Percentiles rank a stretch among this genome's conserved stretches.
These are phyloP conservation scores for Drosophila nannoptera DNA, from an alignment of 1,140 invertebrate species.

Conservation along the genomic window DNA sequence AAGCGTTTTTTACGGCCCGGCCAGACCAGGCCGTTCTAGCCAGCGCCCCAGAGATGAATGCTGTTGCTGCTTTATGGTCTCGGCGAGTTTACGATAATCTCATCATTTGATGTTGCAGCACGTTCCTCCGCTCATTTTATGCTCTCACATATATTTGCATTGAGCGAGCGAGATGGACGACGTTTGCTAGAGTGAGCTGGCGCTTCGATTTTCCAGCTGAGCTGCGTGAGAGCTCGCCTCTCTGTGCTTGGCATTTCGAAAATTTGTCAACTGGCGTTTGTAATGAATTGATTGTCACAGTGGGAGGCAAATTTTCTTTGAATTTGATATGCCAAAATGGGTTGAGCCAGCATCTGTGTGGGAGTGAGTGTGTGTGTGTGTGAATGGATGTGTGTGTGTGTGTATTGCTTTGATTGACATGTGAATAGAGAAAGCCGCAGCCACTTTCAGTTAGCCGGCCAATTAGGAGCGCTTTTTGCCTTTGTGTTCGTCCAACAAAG, in stretches of 20 bases:
- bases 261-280: conserved; percentile 70
- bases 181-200: conserved; percentile 12
- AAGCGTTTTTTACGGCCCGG: conserved; percentile 71
- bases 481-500: conserved; percentile 67
- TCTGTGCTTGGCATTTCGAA: conserved; percentile 45
- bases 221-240: neutral
- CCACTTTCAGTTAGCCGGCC: conserved; percentile 76
- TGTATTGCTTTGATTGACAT: conserved; percentile 67
- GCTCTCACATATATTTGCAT: conserved; percentile 69
- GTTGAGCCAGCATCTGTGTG: conserved; percentile 16
- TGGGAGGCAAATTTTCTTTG: conserved; percentile 50
- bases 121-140: conserved; percentile 70
- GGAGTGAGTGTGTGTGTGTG: conserved; percentile 5
- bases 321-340: conserved; percentile 69
- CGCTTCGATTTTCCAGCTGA: neutral
- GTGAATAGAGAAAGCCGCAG: conserved; percentile 72
- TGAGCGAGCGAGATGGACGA: neutral
- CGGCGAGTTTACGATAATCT: conserved; percentile 73
- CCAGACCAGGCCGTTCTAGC: conserved; percentile 37
- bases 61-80: conserved; percentile 56
- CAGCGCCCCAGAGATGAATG: conserved; percentile 3
- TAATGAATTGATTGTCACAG: conserved; percentile 75
- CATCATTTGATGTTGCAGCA: conserved; percentile 78
- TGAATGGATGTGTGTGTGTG: conserved; percentile 10
- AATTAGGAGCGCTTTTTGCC: conserved; percentile 75